Base-by-base conservation (phyloP, 2,888 invertebrate genomes). In the Scelioninae gen. 1 region DNA sequence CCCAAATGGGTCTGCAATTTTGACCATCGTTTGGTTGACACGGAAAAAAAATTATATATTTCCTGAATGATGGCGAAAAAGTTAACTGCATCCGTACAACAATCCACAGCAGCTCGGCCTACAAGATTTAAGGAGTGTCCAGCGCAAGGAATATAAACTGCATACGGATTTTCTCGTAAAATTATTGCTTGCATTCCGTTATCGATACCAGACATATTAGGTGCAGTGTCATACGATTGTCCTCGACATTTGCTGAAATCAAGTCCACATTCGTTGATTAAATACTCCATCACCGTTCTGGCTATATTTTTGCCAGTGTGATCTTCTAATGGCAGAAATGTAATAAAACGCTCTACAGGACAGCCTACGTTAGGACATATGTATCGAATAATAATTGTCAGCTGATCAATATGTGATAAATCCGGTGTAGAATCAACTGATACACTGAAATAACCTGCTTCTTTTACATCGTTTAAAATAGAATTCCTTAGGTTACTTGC, bases 361-460 rank as follows among this genome's bases (percentile, higher is more conserved):
- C 34, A 34, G 34, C 34, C 34, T 34, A 34, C 8, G 34, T 34
- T 34, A 5, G 34, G 34, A 34, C 34, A 34, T 34, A 34, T 34
- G 34, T 34, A 34, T 34, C 34, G 34, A 34, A 34, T 34, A 34
- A 34, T 8, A 34, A 34, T 8, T 34, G 34, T 34, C n/a, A 79
- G 38, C n/a, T 74, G 79, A 63, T 79, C 56, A 49, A 55, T 29
- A 45, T 75, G 63, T 7, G 82, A 63, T 5, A 76, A n/a, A 60
- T 87, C 87, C 9, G 85, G 86, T 6, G 83, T 87, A 8, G 86
- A 87, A 55, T 87, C 85, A 5, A 87, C 77, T 15, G 75, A 62
- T 2, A 84, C 3, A 49, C 66, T 66, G 11, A 34, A 76, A 40
- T 76, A 76, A 16, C 40, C 66, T 29, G 83, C 78, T 31, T 23